Evolutionary conservation across 2,113 vertebrate genomes (phyloP), one percentile per base, ranked within the genome.

Genomic region (Arothron firmamentum): DNA sequence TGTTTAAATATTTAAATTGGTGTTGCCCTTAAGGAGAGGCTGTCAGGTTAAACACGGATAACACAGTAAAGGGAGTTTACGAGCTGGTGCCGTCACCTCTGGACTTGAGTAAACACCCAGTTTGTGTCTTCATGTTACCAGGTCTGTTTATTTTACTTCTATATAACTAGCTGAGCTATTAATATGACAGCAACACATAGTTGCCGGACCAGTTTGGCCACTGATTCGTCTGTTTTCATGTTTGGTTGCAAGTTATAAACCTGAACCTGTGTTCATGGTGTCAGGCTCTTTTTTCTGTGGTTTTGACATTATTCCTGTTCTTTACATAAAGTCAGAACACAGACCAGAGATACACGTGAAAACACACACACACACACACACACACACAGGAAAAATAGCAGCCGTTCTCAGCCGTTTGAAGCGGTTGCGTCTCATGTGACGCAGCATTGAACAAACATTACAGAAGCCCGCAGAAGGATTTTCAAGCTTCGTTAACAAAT

Each of bases 1-100:
- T 5, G 28, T 16, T 79, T 78, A 90, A 90, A 91, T 91, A 90
- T 91, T 91, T 70, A 87, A 86, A 59, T 61, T 84, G 84, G 86
- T 72, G 74, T 78, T 67, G 47, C 60, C 53, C 52, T 45, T 15
- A 46, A 65, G 58, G 58, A 70, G 56, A 67, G 23, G 50, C 53
- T 20, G 31, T 60, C 18, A 1, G 20, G 34, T 25, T 59, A 53
- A 25, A 62, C 17, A 51, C 3, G 19, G 52, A 34, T 21, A 42
- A 57, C 18, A 56, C 11, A 38, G 62, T 19, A 6, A 56, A 61
- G 8, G 15, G 4, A n/a, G 15, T 6, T 21, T 12, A 13, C 6
- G 23, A 41, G n/a, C 47, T 23, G 16, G 31, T 16, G 23, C 20
- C 4, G 21, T 28, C 14, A 14, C 15, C 17, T 34, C 11, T 4